Base-by-base conservation (phyloP, 2,888 invertebrate species). In the Chloroclysta siterata region DNA sequence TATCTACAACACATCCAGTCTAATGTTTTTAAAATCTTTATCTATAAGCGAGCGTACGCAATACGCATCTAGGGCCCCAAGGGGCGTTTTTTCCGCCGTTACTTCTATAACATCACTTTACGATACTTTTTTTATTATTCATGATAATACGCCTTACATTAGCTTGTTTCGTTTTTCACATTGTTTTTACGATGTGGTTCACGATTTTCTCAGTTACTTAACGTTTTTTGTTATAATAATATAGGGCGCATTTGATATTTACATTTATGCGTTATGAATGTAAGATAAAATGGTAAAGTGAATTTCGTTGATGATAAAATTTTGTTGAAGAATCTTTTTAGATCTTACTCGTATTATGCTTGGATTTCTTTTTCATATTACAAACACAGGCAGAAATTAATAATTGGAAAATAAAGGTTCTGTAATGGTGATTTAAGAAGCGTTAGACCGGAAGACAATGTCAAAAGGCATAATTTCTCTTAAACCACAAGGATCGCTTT, bases 81-180 rank as follows among this genome's bases (percentile, higher is more conserved):
- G 84, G 82, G 88, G 83, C 84, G 77, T 72, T 89, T 89, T 90
- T 83, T 82, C 86, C 83, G 83, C 85, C 84, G 85, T 90, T 89
- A 86, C 87, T 86, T 87, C 86, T 87, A 83, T 84, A 87, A 84
- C 85, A 87, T 88, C 89, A 83, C 87, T 90, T 90, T 90, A 88
- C 89, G 88, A 88, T 90, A 84, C 51, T 52, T 84, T 86, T 87
- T 90, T 85, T 90, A 90, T 90, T 90, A 89, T 89, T 89, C 87
- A 90, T 87, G 85, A 81, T 89, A 89, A 90, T 90, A 86, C 83
- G 76, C 78, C 79, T 71, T 84, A 87, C 88, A 89, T 89, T 88
- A 89, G 85, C 83, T 78, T 84, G 78, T 82, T 85, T 78, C 80
- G 80, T 80, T 80, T 74, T 66, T 72, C 69, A 76, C 80, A 79